These are phyloP conservation scores for Tetraodon nigroviridis DNA, from an alignment of 2,113 vertebrate species.

Conservation along the genomic window DNA sequence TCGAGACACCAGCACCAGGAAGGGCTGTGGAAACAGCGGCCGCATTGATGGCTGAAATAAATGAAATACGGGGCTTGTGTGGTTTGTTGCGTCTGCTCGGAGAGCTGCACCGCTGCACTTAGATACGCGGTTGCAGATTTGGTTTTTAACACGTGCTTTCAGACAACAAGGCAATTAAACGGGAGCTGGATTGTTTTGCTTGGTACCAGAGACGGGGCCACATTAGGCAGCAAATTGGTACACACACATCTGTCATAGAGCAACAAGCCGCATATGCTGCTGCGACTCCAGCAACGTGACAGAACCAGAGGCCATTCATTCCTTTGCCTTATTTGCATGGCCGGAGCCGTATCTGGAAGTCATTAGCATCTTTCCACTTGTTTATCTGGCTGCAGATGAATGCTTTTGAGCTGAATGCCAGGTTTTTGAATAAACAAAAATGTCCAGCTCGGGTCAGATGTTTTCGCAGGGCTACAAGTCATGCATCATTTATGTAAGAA, in stretches of 20 bases:
- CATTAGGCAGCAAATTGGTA: slow-evolving; percentile 47
- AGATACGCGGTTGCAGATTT: slow-evolving; percentile 76
- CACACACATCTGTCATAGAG: slow-evolving; percentile 44
- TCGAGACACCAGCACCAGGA: slow-evolving; percentile 63
- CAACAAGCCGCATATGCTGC: slow-evolving; percentile 46
- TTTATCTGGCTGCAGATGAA: slow-evolving; percentile 50
- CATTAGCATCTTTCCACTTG: slow-evolving; percentile 60
- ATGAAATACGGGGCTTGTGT: slow-evolving; percentile 78
- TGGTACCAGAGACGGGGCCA: slow-evolving; percentile 71
- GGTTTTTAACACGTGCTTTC: slow-evolving; percentile 80
- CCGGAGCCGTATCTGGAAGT: slow-evolving; percentile 48
- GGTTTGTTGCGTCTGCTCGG: slow-evolving; percentile 90
- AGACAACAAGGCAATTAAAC: slow-evolving; percentile 76
- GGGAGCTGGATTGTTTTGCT: slow-evolving; percentile 72
- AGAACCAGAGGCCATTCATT: slow-evolving; percentile 45
- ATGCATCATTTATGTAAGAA: slow-evolving; percentile 32
- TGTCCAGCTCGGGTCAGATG: slow-evolving; percentile 15
- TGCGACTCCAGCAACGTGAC: slow-evolving; percentile 44
- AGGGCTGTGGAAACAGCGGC: slow-evolving; percentile 62
- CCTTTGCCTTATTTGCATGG: slow-evolving; percentile 52
- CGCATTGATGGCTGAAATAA: slow-evolving; percentile 72
- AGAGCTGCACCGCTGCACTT: slow-evolving; percentile 70
- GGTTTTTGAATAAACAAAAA: slow-evolving; percentile 43
- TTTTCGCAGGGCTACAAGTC: slow-evolving; percentile 16
- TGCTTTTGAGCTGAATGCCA: slow-evolving; percentile 22